Conservation (phyloP, 2,888 invertebrate species). For the Spodoptera littoralis region DNA sequence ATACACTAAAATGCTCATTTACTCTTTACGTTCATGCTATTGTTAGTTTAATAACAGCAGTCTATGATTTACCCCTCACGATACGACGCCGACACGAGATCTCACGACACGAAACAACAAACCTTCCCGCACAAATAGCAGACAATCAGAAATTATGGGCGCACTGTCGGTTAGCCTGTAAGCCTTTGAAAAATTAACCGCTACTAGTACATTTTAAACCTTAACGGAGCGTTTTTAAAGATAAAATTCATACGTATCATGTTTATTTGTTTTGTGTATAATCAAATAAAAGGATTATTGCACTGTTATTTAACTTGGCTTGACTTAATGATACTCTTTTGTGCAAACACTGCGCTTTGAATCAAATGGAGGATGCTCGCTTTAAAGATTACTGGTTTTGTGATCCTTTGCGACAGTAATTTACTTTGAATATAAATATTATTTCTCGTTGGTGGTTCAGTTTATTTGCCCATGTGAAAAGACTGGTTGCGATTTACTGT, state of each 20-base stretch:
- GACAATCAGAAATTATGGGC: conserved; percentile 45
- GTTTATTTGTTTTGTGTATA: conserved; percentile 41
- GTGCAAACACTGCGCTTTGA: conserved; percentile 40
- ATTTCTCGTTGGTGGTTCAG: too few relatives aligned
- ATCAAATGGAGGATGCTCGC: conserved; percentile 30
- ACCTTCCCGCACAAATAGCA: conserved; percentile 30
- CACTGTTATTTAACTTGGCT: conserved; percentile 47
- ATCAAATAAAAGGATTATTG: conserved; percentile 47
- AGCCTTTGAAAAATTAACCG: conserved; percentile 33
- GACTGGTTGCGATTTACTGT: too few relatives aligned
- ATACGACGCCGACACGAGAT: conserved; percentile 13
- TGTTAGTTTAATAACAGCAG: conserved; percentile 28
- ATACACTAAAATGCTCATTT: conserved; percentile 12
- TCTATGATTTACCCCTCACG: conserved; percentile 37
- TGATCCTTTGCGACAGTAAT: conserved; percentile 16
- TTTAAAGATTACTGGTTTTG: background rate
- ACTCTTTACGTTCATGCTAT: conserved; percentile 20
- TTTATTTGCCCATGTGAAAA: too few relatives aligned
- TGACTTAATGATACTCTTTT: conserved; percentile 53
- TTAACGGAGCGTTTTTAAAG: conserved; percentile 7
- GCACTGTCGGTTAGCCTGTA: conserved; percentile 21
- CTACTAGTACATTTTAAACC: conserved; percentile 20
- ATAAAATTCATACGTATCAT: conserved; percentile 8
- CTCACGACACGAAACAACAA: conserved; percentile 3
- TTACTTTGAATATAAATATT: background rate